phyloP scores from a whole-genome alignment of 2,888 invertebrate species.

The Drosophila ezoana region DNA sequence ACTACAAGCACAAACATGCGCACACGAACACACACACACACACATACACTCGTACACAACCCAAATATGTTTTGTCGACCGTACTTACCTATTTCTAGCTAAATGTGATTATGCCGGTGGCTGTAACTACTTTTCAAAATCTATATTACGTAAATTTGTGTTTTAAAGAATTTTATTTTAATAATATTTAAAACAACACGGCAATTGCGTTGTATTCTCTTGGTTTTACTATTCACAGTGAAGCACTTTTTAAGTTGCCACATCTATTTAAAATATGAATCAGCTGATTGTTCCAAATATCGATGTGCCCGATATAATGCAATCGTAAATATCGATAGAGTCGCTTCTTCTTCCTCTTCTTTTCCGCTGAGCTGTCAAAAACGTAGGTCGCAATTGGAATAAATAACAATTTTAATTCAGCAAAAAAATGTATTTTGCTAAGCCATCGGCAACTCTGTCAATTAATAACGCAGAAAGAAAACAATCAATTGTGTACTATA shows the following conservation, averaged over 20 bases:
- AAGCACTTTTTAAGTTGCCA: constrained; percentile 29
- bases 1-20: not conserved
- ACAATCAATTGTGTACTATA: constrained; percentile 13
- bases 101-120: not conserved
- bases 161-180: not conserved
- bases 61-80: not conserved
- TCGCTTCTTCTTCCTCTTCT: constrained; percentile 61
- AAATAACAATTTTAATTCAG: constrained; percentile 41
- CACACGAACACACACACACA: not conserved
- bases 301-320: constrained; percentile 7
- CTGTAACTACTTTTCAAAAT: not conserved
- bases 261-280: not conserved
- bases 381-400: constrained; percentile 71
- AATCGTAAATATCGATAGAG: constrained; percentile 39
- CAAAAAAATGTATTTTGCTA: constrained; percentile 28
- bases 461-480: not conserved
- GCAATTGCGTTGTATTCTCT: constrained; percentile 44
- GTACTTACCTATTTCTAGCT: constrained; percentile 34
- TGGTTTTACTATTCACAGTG: constrained; percentile 36
- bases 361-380: constrained; percentile 84
- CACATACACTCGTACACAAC: not conserved
- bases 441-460: constrained; percentile 30
- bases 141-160: not conserved
- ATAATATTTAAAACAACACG: constrained; percentile 10
- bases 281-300: constrained; percentile 39